These are phyloP conservation scores for Melanchra persicariae DNA, from an alignment of 2,888 invertebrate genomes.

Conservation along the genomic window DNA sequence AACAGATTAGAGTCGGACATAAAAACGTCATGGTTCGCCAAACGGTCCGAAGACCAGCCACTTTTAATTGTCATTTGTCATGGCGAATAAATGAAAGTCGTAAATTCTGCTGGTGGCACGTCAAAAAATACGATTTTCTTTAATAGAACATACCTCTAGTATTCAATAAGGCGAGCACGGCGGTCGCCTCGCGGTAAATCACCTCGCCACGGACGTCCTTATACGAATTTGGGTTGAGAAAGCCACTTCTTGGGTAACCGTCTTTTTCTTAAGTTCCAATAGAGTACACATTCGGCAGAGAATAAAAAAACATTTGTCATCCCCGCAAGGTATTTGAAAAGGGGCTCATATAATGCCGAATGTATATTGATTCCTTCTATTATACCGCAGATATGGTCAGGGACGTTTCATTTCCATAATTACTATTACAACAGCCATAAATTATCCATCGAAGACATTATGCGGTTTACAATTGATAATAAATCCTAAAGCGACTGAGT, in stretches of 20 bases:
- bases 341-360: constrained; percentile 20
- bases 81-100: constrained; percentile 82
- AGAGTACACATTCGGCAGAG: constrained; percentile 38
- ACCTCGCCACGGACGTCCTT: constrained; percentile 73
- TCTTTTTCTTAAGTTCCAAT: constrained; percentile 50
- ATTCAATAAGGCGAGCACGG: constrained; percentile 85
- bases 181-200: constrained; percentile 83
- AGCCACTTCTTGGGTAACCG: constrained; percentile 71
- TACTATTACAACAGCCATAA: constrained; percentile 48
- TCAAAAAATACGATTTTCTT: constrained; percentile 89
- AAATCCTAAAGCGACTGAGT: constrained; percentile 56
- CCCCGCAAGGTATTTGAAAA: constrained; percentile 20
- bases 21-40: constrained; percentile 65
- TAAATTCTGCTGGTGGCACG: constrained; percentile 82
- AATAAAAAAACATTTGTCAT: constrained; percentile 50
- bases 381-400: constrained; percentile 9
- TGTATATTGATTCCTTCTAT: constrained; percentile 34
- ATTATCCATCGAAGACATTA: constrained; percentile 51
- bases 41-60: constrained; percentile 63
- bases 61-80: constrained; percentile 86
- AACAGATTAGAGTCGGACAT: constrained; percentile 66
- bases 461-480: constrained; percentile 60
- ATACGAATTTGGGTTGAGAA: constrained; percentile 71
- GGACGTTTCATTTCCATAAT: constrained; percentile 35
- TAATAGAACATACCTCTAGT: constrained; percentile 82